Base-by-base conservation (phyloP, 2,113 vertebrate species). In the Cercocebus atys region DNA sequence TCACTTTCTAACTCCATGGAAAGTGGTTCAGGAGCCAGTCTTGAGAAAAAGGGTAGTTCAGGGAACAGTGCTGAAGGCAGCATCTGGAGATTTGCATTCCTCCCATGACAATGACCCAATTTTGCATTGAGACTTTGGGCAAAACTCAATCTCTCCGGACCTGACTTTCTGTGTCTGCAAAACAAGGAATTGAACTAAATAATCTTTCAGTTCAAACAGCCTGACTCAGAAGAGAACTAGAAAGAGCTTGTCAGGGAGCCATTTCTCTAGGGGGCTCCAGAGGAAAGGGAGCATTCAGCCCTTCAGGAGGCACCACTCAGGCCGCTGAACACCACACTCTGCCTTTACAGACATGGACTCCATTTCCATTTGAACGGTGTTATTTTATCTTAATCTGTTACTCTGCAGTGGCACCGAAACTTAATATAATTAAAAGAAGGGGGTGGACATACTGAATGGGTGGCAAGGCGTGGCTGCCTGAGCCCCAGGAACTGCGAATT, bases 361-460 rank as follows among this genome's bases (percentile, higher is more conserved):
- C 61, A 88, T 70, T 90, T 96, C 88, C 57, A 75, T 92, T 85
- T 73, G 66, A 68, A 89, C 30, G 1, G 2, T 82, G 84, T 85
- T 76, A 30, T 85, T 95, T 95, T 78, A 13, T 61, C 61, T 80
- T 90, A 83, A 86, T 87, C 47, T 96, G 32, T 86, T 80, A 43
- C 32, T 93, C 68, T 89, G 22, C 45, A 83, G 35, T 92, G 18
- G 47, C 73, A 87, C 75, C 25, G 64, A 78, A 84, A 83, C 55
- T 68, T 92, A 90, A 79, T 92, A 85, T 93, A 85, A 90, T 92
- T 92, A 93, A 84, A 96, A 87, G 81, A 61, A 96, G 47, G 68
- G 35, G 50, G 70, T 1, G 4, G 76, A 57, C 11, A 68, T 40
- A 92, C 95, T 78, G 50, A 45, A 61, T 86, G 10, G 50, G n/a